Evolutionary conservation across 1,140 invertebrate genomes (phyloP), one percentile per base, ranked within the genome.

Genomic region (Calliopsis andreniformis): DNA sequence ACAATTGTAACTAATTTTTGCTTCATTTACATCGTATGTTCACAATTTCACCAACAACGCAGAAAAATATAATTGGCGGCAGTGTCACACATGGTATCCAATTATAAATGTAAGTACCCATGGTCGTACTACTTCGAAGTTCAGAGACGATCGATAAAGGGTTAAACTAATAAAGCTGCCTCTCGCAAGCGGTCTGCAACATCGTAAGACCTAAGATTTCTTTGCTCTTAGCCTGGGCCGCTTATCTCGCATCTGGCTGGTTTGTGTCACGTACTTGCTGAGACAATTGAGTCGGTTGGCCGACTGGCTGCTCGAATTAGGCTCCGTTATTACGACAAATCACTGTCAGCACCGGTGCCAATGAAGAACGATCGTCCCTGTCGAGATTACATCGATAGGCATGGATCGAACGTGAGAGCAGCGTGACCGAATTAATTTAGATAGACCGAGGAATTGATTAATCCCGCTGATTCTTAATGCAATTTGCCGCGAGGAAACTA

Each of bases 331-430:
- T 49, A 64, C 39, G 58, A 23, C 75, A 51, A 78, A 73, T 83
- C 68, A 69, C 75, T 64, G 63, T 73, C 51, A 63, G 63, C 42
- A 62, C 45, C 43, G 35, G 62, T 32, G 66, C 56, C 76, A 79
- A 83, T 75, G 75, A 81, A 78, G 79, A 83, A 69, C 49, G 58
- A 81, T 73, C 43, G 68, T 12, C 18, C 6, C 23, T 45, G 45
- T 28, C 25, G 28, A 61, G 62, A 82, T 68, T 62, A 28, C 39
- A 30, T 20, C 32, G 14, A 23, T 56, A 20, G 47, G 47, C 35
- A 18, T 1, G 14, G 55, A 61, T 66, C 63, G 47, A 67, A 64
- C 62, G 47, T 75, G 58, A 62, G 73, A 76, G 16, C 64, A 4
- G 6, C 42, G 20, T 28, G 30, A 32, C 25, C 53, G 53, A 51